Percentiles rank a stretch among this genome's conserved stretches.
These are phyloP conservation scores for Leptodactylus fallax DNA, from an alignment of 2,797 vertebrate species.

Conservation along the genomic window DNA sequence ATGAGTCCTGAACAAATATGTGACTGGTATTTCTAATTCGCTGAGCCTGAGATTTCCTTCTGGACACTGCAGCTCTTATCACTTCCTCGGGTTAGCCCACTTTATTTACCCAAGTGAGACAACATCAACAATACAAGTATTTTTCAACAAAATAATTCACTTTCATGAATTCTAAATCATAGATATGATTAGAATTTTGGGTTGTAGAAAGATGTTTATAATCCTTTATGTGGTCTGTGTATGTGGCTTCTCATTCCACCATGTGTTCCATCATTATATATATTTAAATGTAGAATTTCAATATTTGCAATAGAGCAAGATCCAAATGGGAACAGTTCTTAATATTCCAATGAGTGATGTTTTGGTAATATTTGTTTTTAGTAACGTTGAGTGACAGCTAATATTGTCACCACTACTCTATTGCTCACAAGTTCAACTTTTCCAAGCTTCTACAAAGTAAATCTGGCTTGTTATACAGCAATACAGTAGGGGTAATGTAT, in stretches of 20 bases:
- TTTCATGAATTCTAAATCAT: neutral
- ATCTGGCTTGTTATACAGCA: too few species aligned
- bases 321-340: neutral
- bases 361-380: too few species aligned
- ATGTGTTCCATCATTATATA: too few species aligned
- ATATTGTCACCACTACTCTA: neutral
- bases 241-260: neutral
- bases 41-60: conserved; percentile 39
- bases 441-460: too few species aligned
- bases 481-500: too few species aligned
- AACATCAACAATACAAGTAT: neutral
- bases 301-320: too few species aligned
- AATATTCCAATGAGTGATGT: too few species aligned
- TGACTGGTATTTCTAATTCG: conserved; percentile 27
- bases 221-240: neutral
- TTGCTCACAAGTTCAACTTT: too few species aligned
- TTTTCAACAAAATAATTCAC: neutral
- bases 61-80: conserved; percentile 26
- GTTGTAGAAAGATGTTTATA: neutral
- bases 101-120: neutral
- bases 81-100: neutral
- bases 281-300: too few species aligned
- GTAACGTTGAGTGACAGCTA: neutral
- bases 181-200: neutral
- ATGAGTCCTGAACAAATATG: neutral